Evolutionary conservation across 2,888 invertebrate genomes (phyloP).

Genomic region (Dilophus febrilis): DNA sequence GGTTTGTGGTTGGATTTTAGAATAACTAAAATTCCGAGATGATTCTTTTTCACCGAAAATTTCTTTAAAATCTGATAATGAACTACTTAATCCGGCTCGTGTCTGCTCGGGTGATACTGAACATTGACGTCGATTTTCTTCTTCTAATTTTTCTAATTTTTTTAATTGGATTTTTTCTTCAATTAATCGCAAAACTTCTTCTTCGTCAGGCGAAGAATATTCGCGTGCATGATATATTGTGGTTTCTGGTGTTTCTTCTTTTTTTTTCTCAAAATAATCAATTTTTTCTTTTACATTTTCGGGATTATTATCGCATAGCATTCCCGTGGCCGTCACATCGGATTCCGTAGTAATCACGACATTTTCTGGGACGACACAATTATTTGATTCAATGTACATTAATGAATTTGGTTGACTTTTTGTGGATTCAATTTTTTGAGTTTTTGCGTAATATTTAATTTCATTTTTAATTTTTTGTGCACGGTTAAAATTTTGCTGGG

Average conservation of each 20-base stretch:
- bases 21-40: constrained; percentile 21
- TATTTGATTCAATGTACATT: background rate
- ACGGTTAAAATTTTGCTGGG: background rate
- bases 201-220: constrained; percentile 34
- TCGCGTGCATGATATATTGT: constrained; percentile 37
- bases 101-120: constrained; percentile 6
- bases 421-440: constrained; percentile 23
- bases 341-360: constrained; percentile 59
- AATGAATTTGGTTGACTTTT: constrained; percentile 1
- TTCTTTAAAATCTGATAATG: constrained; percentile 51
- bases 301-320: constrained; percentile 40
- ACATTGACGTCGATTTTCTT: constrained; percentile 31
- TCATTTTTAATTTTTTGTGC: background rate
- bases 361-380: constrained; percentile 35
- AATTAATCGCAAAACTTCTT: constrained; percentile 30
- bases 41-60: constrained; percentile 58
- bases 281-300: constrained; percentile 52
- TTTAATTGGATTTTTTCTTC: constrained; percentile 27
- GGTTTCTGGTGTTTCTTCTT: constrained; percentile 31
- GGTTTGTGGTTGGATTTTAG: too few species aligned
- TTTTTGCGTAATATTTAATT: constrained; percentile 10
- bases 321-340: constrained; percentile 52
- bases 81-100: constrained; percentile 25
- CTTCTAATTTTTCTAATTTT: constrained; percentile 13
- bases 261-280: constrained; percentile 59